Evolutionary conservation across 2,113 vertebrate genomes (phyloP).

Genomic region (Chloropsis cyanopogon): DNA sequence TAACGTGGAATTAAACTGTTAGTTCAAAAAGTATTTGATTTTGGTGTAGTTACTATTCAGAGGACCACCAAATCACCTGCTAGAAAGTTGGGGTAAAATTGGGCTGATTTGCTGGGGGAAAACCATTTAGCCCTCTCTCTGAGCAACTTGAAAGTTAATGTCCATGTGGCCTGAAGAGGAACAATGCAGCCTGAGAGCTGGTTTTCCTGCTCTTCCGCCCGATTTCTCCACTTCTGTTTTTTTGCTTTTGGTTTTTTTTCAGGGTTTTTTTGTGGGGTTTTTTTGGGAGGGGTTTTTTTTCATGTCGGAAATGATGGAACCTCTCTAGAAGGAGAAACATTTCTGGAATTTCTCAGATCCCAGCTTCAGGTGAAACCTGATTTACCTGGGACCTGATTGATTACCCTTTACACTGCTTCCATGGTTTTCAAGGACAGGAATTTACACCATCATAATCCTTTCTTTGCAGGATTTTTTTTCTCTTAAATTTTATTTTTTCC

Average conservation of each 20-base stretch:
- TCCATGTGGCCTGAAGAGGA: background rate
- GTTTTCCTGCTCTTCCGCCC: background rate
- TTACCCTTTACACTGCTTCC: background rate
- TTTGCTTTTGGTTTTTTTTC: background rate
- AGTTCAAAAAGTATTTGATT: background rate
- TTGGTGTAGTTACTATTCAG: background rate
- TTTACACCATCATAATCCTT: background rate
- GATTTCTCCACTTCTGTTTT: background rate
- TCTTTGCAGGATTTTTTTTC: background rate
- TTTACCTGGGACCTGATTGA: background rate
- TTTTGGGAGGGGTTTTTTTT: background rate
- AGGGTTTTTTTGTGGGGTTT: background rate
- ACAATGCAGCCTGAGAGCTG: background rate
- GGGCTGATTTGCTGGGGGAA: background rate
- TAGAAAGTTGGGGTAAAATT: background rate
- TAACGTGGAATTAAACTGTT: background rate
- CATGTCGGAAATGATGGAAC: fast-evolving
- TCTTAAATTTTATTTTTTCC: background rate
- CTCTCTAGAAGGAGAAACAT: background rate
- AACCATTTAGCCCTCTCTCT: background rate
- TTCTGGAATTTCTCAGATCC: background rate
- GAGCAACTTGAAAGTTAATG: background rate
- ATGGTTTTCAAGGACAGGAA: background rate
- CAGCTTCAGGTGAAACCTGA: background rate
- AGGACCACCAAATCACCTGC: background rate